Conservation (phyloP, 1,140 invertebrate genomes). For the Zelostemma sp. region DNA sequence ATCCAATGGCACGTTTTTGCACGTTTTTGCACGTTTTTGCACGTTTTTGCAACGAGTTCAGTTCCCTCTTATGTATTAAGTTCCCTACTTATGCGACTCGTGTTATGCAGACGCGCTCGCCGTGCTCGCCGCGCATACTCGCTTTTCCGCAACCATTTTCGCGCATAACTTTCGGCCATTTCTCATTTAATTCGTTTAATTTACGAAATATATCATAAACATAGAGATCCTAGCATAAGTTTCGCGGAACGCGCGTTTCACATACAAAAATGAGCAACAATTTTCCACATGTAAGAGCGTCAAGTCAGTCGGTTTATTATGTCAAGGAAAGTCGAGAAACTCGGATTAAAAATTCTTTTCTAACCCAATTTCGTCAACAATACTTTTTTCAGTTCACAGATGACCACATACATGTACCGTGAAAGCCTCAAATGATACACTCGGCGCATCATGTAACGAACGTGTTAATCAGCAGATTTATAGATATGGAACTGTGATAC, state of each 20-base stretch:
- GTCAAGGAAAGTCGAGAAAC: conserved; percentile 42
- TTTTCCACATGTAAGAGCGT: conserved; percentile 1
- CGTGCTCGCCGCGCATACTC: no score
- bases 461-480: conserved; percentile 42
- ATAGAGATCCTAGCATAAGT: no score
- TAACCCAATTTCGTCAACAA: conserved; percentile 42
- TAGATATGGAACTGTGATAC: conserved; percentile 46
- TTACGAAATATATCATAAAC: no score
- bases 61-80: conserved; percentile 30
- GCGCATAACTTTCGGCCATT: background rate
- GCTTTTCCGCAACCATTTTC: no score
- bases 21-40: no score
- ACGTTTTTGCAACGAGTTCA: no score
- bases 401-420: conserved; percentile 41
- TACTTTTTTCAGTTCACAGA: conserved; percentile 40
- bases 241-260: no score
- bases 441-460: conserved; percentile 35
- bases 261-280: no score
- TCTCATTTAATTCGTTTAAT: background rate
- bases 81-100: conserved; percentile 18
- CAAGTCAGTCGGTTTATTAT: background rate
- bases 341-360: conserved; percentile 27
- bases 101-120: conserved; percentile 13
- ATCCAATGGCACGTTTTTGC: conserved; percentile 34
- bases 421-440: conserved; percentile 45